A percentile compares a stretch with the other conserved stretches of the same genome.
Evolutionary conservation across 1,140 invertebrate genomes (phyloP).

Genomic region (Euwallacea fornicatus): DNA sequence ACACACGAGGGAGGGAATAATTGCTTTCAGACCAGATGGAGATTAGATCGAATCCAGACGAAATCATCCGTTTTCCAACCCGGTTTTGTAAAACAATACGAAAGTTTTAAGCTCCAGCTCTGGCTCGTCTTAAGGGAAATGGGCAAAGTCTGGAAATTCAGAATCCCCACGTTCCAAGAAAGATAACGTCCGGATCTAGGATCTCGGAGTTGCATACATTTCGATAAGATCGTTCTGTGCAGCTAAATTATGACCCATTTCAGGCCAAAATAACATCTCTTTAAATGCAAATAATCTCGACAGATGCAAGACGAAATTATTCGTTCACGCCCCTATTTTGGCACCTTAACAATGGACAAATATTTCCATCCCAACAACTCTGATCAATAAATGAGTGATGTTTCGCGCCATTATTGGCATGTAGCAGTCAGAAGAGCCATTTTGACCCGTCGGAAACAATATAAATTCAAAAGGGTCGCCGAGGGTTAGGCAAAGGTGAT

Average conservation of each 20-base stretch:
- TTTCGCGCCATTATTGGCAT: conserved; percentile 22
- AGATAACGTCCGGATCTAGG: conserved; percentile 43
- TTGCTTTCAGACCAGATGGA: too few relatives aligned
- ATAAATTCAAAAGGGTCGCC: conserved; percentile 22
- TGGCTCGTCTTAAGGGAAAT: conserved; percentile 39
- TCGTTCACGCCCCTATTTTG: background rate
- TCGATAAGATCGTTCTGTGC: conserved; percentile 41
- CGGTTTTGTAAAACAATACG: background rate
- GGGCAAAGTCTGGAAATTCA: conserved; percentile 28
- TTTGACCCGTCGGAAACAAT: conserved; percentile 23
- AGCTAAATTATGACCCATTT: conserved; percentile 31
- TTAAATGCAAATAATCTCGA: conserved; percentile 18
- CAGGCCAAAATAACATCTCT: conserved; percentile 36
- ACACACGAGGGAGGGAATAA: too few relatives aligned
- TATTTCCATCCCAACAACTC: background rate
- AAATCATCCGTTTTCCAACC: background rate
- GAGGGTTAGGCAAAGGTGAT: conserved; percentile 31
- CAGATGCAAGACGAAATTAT: background rate
- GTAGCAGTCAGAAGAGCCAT: conserved; percentile 23
- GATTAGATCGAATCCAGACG: background rate
- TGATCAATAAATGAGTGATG: conserved; percentile 22
- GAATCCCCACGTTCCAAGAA: conserved; percentile 39
- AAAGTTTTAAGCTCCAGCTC: conserved; percentile 31
- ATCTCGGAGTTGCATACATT: conserved; percentile 43
- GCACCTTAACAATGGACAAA: background rate